Percentiles rank a stretch among this genome's conserved stretches.
Conservation (phyloP, 1,140 invertebrate genomes). For the Planococcus citri region DNA sequence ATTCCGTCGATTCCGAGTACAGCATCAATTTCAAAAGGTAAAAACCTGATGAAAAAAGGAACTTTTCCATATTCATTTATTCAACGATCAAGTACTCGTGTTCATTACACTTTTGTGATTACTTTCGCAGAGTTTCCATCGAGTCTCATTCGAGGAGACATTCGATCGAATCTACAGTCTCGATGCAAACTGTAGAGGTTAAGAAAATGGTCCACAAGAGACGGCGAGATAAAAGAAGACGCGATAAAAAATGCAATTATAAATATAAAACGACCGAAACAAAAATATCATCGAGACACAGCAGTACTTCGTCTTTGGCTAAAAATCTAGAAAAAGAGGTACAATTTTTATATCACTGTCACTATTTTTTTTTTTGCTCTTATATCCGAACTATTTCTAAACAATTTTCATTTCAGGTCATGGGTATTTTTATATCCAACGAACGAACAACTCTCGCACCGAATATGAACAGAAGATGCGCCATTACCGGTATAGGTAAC, state of each 20-base stretch:
- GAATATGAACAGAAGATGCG: not conserved
- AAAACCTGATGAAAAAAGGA: conserved; percentile 11
- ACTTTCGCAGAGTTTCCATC: conserved; percentile 54
- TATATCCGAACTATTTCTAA: not conserved
- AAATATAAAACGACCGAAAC: not conserved
- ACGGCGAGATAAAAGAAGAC: not conserved
- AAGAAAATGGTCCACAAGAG: conserved; percentile 47
- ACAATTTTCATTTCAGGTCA: not conserved
- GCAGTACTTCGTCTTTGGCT: not conserved
- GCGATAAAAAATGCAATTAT: not conserved
- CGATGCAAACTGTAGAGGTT: conserved; percentile 65
- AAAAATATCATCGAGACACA: not conserved
- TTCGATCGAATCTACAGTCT: conserved; percentile 71
- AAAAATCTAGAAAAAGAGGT: not conserved
- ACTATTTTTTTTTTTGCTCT: not conserved
- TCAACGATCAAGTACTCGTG: not conserved
- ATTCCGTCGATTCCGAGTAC: conserved; percentile 62
- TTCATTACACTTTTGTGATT: too few relatives aligned
- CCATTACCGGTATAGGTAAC: not conserved
- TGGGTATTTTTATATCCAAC: not conserved
- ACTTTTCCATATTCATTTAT: not conserved
- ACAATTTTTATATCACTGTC: not conserved
- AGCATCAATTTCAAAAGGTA: conserved; percentile 41
- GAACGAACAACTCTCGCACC: not conserved
- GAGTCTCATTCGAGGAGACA: conserved; percentile 64